phyloP scores from a whole-genome alignment of 2,113 vertebrate species.

The Petaurus breviceps region DNA sequence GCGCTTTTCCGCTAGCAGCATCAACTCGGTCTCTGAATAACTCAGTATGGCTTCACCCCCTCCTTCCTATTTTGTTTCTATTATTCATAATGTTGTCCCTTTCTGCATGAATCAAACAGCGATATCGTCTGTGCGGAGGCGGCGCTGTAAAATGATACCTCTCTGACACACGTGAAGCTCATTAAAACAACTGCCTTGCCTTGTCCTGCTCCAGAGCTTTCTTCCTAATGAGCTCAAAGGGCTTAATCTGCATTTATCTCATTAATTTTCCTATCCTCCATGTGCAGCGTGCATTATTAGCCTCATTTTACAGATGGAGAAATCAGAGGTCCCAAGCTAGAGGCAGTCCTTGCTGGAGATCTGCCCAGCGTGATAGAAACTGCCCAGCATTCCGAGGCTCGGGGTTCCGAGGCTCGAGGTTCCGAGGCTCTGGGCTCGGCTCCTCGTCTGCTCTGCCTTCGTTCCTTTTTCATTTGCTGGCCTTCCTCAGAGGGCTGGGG shows the following conservation, averaged over 20 bases:
- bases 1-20: not conserved
- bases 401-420: not conserved
- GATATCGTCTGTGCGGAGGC: not conserved
- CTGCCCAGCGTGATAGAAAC: not conserved
- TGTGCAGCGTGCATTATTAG: not conserved
- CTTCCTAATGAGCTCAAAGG: not conserved
- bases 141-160: not conserved
- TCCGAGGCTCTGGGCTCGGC: not conserved
- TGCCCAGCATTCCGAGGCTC: not conserved
- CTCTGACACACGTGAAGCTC: not conserved
- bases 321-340: not conserved
- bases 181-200: not conserved
- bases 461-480: not conserved
- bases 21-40: not conserved
- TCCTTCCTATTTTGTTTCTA: not conserved
- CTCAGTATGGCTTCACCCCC: not conserved
- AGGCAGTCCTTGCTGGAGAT: not conserved
- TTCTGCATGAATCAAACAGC: not conserved
- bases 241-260: not conserved
- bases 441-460: not conserved
- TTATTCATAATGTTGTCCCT: not conserved
- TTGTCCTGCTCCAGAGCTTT: not conserved
- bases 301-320: not conserved
- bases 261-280: not conserved
- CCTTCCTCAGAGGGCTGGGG: not conserved